Evolutionary conservation across 2,888 invertebrate genomes (phyloP).

Genomic region (Cyaniris semiargus): DNA sequence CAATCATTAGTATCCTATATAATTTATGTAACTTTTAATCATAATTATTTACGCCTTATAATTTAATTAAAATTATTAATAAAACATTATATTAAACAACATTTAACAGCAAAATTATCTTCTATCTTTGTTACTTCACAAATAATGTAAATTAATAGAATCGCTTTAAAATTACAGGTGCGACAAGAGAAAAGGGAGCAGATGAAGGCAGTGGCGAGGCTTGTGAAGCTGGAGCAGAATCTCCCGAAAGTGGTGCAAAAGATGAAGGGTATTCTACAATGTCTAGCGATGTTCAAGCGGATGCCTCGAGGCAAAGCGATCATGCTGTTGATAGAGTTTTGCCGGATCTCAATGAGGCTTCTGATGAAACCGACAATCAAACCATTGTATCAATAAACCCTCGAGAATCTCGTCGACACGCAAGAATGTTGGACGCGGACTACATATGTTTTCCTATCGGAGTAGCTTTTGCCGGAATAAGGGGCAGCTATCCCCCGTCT

Average conservation of each 20-base stretch:
- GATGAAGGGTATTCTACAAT: slow-evolving; percentile 92
- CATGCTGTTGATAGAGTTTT: slow-evolving; percentile 79
- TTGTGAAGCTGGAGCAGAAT: slow-evolving; percentile 86
- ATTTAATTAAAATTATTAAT: too few relatives aligned
- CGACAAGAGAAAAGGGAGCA: slow-evolving; percentile 59
- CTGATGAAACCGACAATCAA: slow-evolving; percentile 85
- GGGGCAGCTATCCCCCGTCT: slow-evolving; percentile 87
- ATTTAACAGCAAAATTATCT: too few relatives aligned
- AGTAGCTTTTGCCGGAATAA: slow-evolving; percentile 81
- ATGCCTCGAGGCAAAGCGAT: slow-evolving; percentile 82
- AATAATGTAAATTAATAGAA: background rate
- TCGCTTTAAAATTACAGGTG: slow-evolving; percentile 51
- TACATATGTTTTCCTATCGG: slow-evolving; percentile 85
- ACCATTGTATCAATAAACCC: slow-evolving; percentile 76
- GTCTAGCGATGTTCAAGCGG: slow-evolving; percentile 90
- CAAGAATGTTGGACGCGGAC: slow-evolving; percentile 83
- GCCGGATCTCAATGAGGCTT: slow-evolving; percentile 87
- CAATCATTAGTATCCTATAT: too few relatives aligned
- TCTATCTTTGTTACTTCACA: background rate
- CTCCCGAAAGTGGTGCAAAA: slow-evolving; percentile 87
- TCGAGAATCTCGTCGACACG: slow-evolving; percentile 74
- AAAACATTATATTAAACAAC: too few relatives aligned
- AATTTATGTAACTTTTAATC: too few relatives aligned
- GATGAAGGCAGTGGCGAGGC: slow-evolving; percentile 77
- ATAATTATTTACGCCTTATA: too few relatives aligned